These are phyloP conservation scores for Neolamprologus caudopunctatus DNA, from an alignment of 2,113 vertebrate genomes.

Conservation along the genomic window DNA sequence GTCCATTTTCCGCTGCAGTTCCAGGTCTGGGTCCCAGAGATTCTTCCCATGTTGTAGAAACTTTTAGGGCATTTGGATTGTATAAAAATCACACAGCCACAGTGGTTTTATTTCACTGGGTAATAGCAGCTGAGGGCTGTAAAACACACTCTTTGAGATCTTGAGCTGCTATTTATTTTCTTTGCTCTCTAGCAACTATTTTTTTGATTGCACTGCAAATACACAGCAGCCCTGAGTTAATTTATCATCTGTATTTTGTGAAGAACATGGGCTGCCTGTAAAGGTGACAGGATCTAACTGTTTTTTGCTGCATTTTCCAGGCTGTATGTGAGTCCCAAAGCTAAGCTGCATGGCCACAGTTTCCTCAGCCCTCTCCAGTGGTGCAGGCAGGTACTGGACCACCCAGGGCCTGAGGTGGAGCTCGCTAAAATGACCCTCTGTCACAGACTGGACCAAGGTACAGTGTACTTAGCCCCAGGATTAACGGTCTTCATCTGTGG, in stretches of 20 bases:
- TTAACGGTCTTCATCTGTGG: background rate
- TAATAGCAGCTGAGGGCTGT: background rate
- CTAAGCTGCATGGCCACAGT: constrained; percentile 69
- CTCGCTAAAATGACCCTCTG: constrained; percentile 88
- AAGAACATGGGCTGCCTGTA: background rate
- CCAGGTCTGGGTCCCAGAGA: background rate
- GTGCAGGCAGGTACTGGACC: constrained; percentile 91
- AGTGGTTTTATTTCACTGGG: background rate
- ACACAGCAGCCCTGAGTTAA: background rate
- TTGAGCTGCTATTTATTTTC: background rate
- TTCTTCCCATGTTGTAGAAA: background rate
- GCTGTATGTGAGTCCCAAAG: constrained; percentile 84
- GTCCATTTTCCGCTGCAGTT: background rate
- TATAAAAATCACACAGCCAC: background rate
- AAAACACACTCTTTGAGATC: background rate
- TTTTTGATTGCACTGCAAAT: background rate
- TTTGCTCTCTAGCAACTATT: background rate
- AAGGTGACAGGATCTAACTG: background rate
- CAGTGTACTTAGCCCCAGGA: background rate
- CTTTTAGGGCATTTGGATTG: background rate
- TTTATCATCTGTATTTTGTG: background rate
- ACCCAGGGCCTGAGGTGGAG: constrained; percentile 87
- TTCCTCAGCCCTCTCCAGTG: constrained; percentile 83
- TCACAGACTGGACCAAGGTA: constrained; percentile 96
- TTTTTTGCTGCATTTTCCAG: constrained; percentile 60